Evolutionary conservation across 1,140 invertebrate genomes (phyloP), one percentile per base, ranked within the genome.

Genomic region (Pseudobourletiella spinata): DNA sequence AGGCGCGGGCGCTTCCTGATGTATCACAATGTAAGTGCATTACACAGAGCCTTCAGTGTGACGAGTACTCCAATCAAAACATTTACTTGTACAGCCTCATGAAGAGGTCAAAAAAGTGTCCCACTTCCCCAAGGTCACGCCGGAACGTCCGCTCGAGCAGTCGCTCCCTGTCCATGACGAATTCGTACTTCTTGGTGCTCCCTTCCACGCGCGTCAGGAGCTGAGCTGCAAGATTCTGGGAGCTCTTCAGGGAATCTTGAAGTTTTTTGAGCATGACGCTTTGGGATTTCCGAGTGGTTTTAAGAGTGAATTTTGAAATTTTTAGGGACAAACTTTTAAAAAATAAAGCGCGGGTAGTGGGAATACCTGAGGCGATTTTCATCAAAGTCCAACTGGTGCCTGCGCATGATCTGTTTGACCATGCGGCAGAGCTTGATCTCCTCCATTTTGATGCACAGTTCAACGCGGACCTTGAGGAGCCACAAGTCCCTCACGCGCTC

Each of bases 111-210:
- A 57, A 66, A 39, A 58, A 66, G 15, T 64, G 54, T 24, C 67
- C 64, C 29, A 69, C 67, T 55, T 66, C 64, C 46, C 67, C 67
- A 24, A 69, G 46, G 3, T 56, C 64, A 35, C 73, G 77, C 4
- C 66, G 22, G 43, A 82, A 78, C 32, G 73, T 77, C 1, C 76
- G 78, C 14, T 76, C 75, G 0, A 79, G 32, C 0, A 63, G 32
- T 32, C 76, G 79, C 58, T 81, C 77, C 0, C 62, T 69, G 22
- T 50, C 26, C 0, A 46, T 18, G 1, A 76, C 59, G 1, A 22
- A 24, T 1, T 73, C 71, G 44, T 72, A 66, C 18, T 72, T 61
- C 0, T 35, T 42, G 3, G 60, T 16, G 15, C 73, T 63, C 3
- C 73, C 66, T n/a, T 65, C 57, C 0, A 68, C 58, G 25, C 71